These are phyloP conservation scores for Aphis gossypii DNA, from an alignment of 1,140 invertebrate species.

Conservation along the genomic window DNA sequence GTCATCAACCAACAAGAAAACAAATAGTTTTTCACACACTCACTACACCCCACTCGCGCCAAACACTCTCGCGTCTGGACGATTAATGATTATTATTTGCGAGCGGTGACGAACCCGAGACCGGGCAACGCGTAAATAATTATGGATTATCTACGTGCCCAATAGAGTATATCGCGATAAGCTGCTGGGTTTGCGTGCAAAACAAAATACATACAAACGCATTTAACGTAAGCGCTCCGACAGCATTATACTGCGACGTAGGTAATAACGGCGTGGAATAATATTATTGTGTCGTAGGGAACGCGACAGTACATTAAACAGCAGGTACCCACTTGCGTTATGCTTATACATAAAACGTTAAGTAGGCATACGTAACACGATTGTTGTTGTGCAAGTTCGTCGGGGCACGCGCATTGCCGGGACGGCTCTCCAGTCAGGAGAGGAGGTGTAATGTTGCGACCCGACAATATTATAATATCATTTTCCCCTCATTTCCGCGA, in stretches of 20 bases:
- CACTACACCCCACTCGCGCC: too few relatives aligned
- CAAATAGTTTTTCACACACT: background rate
- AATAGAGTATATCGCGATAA: background rate
- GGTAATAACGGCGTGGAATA: background rate
- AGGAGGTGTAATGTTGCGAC: background rate
- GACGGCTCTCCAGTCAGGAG: background rate
- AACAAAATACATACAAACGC: background rate
- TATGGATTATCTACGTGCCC: background rate
- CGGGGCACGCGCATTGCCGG: too few relatives aligned
- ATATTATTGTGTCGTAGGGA: background rate
- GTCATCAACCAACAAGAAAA: background rate
- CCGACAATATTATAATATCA: background rate
- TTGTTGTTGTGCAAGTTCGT: background rate
- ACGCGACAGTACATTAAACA: background rate
- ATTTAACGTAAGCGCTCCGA: background rate
- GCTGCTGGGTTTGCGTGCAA: background rate
- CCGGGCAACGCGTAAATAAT: slow-evolving; percentile 1
- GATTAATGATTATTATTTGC: background rate
- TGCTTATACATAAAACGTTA: too few relatives aligned
- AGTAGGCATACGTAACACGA: background rate
- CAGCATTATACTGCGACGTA: background rate
- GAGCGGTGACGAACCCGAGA: background rate
- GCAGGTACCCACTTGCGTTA: background rate
- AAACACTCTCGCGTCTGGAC: background rate
- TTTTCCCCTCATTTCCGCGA: background rate